A percentile compares a stretch with the other conserved stretches of the same genome.
Evolutionary conservation across 2,113 vertebrate genomes (phyloP).

Genomic region (Macrotis lagotis): DNA sequence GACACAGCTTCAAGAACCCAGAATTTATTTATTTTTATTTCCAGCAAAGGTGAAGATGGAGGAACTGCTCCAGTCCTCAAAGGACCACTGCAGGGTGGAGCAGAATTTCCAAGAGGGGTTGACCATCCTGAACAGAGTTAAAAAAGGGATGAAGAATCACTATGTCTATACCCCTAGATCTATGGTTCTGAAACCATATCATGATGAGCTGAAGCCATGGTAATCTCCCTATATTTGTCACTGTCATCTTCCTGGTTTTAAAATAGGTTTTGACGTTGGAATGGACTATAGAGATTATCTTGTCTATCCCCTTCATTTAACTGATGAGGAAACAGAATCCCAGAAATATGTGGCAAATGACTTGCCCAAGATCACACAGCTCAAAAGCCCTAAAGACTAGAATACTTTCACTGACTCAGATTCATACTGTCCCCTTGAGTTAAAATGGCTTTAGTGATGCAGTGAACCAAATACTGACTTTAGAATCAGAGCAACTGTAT

Average conservation of each 20-base stretch:
- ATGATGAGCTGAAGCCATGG: not conserved
- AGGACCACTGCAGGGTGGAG: not conserved
- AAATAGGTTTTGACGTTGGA: not conserved
- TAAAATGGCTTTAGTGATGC: not conserved
- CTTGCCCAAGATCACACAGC: not conserved
- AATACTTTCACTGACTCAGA: not conserved
- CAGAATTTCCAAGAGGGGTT: not conserved
- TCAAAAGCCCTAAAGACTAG: too few relatives aligned
- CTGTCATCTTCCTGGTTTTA: not conserved
- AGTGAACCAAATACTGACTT: not conserved
- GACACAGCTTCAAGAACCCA: constrained; percentile 18
- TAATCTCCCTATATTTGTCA: not conserved
- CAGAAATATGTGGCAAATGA: not conserved
- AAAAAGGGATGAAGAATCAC: not conserved
- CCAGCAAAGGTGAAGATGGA: not conserved
- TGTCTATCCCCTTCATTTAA: not conserved
- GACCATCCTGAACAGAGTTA: not conserved
- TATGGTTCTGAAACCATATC: not conserved
- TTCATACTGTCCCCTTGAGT: not conserved
- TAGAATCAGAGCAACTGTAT: not conserved
- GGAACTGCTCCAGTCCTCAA: not conserved
- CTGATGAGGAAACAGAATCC: not conserved
- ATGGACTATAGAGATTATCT: not conserved
- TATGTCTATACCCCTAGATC: not conserved
- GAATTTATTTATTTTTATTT: not conserved